Base-by-base conservation (phyloP, 2,888 invertebrate species). In the Sinelater perroti region DNA sequence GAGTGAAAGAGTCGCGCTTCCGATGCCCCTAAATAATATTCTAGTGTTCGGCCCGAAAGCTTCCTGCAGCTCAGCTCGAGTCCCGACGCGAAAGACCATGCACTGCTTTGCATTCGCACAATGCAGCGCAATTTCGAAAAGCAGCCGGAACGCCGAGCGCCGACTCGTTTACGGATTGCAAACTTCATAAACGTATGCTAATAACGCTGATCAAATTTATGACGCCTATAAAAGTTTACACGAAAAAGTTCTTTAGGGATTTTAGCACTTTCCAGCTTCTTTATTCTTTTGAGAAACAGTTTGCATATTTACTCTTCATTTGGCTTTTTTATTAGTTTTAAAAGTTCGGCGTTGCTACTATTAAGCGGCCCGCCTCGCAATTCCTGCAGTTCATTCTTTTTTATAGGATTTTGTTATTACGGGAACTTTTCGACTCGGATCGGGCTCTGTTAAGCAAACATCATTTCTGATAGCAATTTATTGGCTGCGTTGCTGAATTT, bases 161-260 rank as follows among this genome's bases (percentile, higher is more conserved):
- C 61, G 63, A 67, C 67, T 64, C 67, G 67, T 65, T 65, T 64
- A 63, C 56, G 63, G 61, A 67, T 65, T 64, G 65, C 61, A 60
- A 67, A 67, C 62, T 67, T 67, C 65, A 65, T 67, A 67, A 67
- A 64, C 67, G 64, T 67, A 67, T 67, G 67, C 65, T 67, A 67
- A 67, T 67, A 67, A 64, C 56, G 53, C 60, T 61, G 65, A 67
- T 67, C 65, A 64, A 64, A 67, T 67, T 67, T 67, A 65, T 62
- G 65, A 60, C 64, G 61, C 55, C 60, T 59, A 61, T 64, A 62
- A 67, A 64, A 67, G 60, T 67, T 67, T 65, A 59, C 61, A 61
- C 54, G 62, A 56, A 62, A 62, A 62, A 62, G 57, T 61, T 63
- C 55, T 57, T 62, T 50, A 35, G 53, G 56, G 58, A 61, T 63